Conservation (phyloP, 2,113 vertebrate species). For the Erpornis zantholeuca region DNA sequence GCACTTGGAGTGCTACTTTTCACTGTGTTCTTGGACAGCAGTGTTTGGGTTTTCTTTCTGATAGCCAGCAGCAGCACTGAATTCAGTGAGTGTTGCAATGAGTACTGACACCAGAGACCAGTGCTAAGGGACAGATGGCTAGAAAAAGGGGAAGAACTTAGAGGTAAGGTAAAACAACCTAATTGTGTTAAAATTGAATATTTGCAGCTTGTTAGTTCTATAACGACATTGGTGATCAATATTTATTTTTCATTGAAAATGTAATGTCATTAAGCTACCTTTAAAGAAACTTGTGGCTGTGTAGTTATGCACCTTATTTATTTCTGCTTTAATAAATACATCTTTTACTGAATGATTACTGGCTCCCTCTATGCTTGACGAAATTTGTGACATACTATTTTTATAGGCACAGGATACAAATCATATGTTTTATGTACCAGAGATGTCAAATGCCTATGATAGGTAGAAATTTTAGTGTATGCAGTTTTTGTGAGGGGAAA, state of each 20-base stretch:
- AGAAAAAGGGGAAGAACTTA: not conserved
- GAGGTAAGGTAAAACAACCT: not conserved
- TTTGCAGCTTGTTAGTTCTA: constrained; percentile 9
- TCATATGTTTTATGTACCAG: constrained; percentile 15
- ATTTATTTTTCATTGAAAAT: constrained; percentile 20
- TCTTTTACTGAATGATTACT: constrained; percentile 23
- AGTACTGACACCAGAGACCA: not conserved
- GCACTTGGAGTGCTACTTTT: not conserved
- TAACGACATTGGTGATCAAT: not conserved
- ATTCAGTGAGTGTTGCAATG: not conserved
- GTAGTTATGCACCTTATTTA: constrained; percentile 7
- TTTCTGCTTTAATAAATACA: not conserved
- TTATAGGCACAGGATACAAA: constrained; percentile 31
- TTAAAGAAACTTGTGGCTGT: not conserved
- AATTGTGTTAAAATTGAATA: not conserved
- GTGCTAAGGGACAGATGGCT: not conserved
- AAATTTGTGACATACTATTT: constrained; percentile 29
- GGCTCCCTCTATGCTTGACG: constrained; percentile 13
- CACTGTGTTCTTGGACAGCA: not conserved
- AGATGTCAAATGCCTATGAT: not conserved
- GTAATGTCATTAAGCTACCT: not conserved
- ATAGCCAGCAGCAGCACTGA: not conserved
- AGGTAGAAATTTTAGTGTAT: constrained; percentile 15
- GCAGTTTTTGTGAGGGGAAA: not conserved
- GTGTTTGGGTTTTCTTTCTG: not conserved